Conservation (phyloP, 2,888 invertebrate species). For the Eugnorisma glareosa region DNA sequence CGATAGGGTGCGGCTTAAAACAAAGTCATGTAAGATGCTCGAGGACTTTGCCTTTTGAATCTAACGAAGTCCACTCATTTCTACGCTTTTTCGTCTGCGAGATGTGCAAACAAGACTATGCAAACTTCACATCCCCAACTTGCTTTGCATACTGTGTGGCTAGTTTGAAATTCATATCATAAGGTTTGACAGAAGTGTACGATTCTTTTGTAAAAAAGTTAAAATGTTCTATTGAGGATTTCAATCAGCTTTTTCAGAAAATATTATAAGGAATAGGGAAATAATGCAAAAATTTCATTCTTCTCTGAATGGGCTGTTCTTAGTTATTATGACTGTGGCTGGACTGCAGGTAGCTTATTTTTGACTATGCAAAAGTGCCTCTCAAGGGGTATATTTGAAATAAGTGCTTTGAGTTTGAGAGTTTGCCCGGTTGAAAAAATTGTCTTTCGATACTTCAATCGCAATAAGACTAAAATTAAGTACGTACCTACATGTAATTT, state of each 20-base stretch:
- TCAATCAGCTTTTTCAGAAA: no score
- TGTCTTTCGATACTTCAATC: not conserved
- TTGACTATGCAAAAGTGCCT: not conserved
- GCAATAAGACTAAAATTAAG: not conserved
- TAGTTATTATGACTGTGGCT: not conserved
- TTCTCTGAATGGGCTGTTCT: not conserved
- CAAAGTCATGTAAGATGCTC: constrained; percentile 55
- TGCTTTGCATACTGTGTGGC: constrained; percentile 8
- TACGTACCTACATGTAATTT: no score
- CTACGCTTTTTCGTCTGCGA: constrained; percentile 23
- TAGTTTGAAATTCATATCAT: constrained; percentile 9
- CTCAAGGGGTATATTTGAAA: not conserved
- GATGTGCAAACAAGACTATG: constrained; percentile 34
- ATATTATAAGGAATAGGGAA: not conserved
- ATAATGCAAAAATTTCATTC: not conserved
- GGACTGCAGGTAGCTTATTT: not conserved
- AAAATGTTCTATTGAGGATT: not conserved
- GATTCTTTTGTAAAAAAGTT: not conserved
- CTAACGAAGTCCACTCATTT: constrained; percentile 57
- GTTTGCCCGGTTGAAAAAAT: not conserved
- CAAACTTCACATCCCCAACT: constrained; percentile 20
- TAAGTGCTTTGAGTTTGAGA: not conserved
- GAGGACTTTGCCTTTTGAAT: constrained; percentile 58
- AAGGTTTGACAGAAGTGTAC: not conserved
- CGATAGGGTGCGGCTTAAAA: constrained; percentile 56